A percentile compares a stretch with the other conserved stretches of the same genome.
These are phyloP conservation scores for Dufourea novaeangliae DNA, from an alignment of 1,140 invertebrate genomes.

Conservation along the genomic window DNA sequence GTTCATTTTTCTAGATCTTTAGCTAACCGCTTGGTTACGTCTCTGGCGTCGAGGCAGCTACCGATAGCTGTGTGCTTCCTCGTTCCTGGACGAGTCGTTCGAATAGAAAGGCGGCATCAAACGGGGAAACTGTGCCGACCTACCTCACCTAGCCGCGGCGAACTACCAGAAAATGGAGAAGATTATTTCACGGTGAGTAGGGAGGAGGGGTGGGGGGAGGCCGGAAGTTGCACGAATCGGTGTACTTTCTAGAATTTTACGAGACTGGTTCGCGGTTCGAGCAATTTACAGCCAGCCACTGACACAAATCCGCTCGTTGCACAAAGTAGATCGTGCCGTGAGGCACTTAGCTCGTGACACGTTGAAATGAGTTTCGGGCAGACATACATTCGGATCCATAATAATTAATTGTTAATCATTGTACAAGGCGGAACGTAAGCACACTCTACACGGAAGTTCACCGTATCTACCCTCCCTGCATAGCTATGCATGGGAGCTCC, in stretches of 20 bases:
- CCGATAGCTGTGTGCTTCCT: slow-evolving; percentile 63
- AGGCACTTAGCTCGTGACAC: neutral
- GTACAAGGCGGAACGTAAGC: neutral
- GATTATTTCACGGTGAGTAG: slow-evolving; percentile 30
- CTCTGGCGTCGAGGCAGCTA: neutral
- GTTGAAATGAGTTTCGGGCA: neutral
- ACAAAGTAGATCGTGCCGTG: neutral
- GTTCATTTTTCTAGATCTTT: slow-evolving; percentile 30
- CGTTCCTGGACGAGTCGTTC: slow-evolving; percentile 62
- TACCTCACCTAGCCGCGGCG: slow-evolving; percentile 45
- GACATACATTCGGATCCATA: too few species aligned
- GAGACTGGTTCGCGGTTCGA: neutral
- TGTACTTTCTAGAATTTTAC: slow-evolving; percentile 47
- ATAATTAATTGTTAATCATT: neutral
- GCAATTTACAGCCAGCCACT: neutral
- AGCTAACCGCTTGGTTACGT: slow-evolving; percentile 7
- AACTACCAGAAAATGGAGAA: slow-evolving; percentile 54
- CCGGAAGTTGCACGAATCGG: slow-evolving; percentile 34
- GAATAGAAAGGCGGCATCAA: slow-evolving; percentile 68
- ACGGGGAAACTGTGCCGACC: slow-evolving; percentile 53
- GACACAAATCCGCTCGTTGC: slow-evolving; percentile 1
- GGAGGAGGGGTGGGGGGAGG: neutral
- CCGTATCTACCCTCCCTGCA: neutral
- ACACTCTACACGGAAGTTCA: neutral
- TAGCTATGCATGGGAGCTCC: too few species aligned